phyloP scores from a whole-genome alignment of 2,797 vertebrate species.

The Onychomys arenicola region DNA sequence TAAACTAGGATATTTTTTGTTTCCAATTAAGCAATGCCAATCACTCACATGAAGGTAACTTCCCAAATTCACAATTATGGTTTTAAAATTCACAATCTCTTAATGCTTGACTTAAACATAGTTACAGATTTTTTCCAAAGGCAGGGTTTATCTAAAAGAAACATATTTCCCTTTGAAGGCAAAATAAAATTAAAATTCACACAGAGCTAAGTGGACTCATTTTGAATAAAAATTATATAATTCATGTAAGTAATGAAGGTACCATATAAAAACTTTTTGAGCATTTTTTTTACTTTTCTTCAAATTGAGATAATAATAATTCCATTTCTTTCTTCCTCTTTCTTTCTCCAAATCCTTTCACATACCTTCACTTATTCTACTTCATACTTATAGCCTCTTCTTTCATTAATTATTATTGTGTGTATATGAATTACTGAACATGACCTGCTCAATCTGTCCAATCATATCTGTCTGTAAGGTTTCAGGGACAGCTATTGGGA shows the following conservation, averaged over 20 bases:
- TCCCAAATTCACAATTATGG: background rate
- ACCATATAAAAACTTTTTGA: background rate
- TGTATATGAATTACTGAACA: background rate
- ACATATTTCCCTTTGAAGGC: slow-evolving; percentile 34
- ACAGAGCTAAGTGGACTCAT: background rate
- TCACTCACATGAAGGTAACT: background rate
- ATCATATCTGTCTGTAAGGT: background rate
- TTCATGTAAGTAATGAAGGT: background rate
- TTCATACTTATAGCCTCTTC: background rate
- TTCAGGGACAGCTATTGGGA: background rate
- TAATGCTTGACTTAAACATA: slow-evolving; percentile 8
- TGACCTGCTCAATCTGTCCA: background rate
- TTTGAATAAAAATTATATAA: background rate
- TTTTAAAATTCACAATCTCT: background rate
- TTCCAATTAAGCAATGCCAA: background rate
- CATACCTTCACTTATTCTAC: background rate
- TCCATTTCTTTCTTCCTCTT: background rate
- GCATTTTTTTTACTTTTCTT: background rate
- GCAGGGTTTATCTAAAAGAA: slow-evolving; percentile 51
- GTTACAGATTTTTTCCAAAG: background rate
- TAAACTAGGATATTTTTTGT: background rate
- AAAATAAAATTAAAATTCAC: slow-evolving; percentile 19
- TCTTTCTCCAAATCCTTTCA: background rate
- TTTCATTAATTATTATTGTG: background rate
- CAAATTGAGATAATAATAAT: background rate